These are phyloP conservation scores for Mylabris sibirica DNA, from an alignment of 2,888 invertebrate species.

Conservation along the genomic window DNA sequence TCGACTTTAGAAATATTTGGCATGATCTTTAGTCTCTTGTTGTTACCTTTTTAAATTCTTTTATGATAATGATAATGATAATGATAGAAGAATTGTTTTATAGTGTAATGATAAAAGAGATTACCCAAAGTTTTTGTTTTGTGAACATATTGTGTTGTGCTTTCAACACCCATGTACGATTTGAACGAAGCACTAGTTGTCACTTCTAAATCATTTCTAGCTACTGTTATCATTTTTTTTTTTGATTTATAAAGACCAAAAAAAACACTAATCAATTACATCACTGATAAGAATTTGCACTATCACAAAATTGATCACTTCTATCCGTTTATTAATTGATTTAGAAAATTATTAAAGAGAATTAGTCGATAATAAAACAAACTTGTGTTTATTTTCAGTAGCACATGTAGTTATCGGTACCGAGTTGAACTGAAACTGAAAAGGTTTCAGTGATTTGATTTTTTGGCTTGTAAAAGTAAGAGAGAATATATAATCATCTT, in stretches of 20 bases:
- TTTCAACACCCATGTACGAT: conserved; percentile 51
- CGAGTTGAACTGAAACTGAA: conserved; percentile 41
- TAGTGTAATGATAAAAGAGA: conserved; percentile 14
- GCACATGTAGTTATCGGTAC: conserved; percentile 32
- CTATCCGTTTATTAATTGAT: no score
- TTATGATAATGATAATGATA: not conserved
- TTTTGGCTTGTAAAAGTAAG: conserved; percentile 25
- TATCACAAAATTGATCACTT: not conserved
- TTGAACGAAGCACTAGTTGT: conserved; percentile 44
- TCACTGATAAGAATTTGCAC: not conserved
- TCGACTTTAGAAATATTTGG: not conserved
- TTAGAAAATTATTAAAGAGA: no score
- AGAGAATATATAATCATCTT: not conserved
- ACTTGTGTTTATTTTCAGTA: conserved; percentile 44
- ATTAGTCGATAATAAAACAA: no score
- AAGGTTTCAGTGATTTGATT: conserved; percentile 31
- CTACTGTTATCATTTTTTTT: conserved; percentile 49
- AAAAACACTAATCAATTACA: not conserved
- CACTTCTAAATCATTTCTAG: conserved; percentile 51
- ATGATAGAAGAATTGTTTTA: not conserved
- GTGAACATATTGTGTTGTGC: conserved; percentile 41
- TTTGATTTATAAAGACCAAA: conserved; percentile 19
- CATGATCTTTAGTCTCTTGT: not conserved
- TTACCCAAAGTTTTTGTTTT: conserved; percentile 48
- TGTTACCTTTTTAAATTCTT: not conserved